phyloP scores from a whole-genome alignment of 1,140 invertebrate genomes.

The Leucophenga varia region DNA sequence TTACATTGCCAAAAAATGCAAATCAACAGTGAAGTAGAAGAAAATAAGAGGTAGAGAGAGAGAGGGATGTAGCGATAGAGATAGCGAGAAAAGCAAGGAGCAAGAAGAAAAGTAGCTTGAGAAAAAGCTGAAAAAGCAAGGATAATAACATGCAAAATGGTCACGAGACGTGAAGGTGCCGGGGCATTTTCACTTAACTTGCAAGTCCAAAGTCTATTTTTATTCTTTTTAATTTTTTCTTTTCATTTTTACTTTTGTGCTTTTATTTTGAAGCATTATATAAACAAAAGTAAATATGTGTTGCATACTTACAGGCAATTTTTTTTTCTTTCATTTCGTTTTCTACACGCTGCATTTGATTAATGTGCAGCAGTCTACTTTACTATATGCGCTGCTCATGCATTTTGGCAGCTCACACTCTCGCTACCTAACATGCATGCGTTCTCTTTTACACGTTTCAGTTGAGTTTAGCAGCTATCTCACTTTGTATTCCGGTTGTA shows the following conservation, averaged over 20 bases:
- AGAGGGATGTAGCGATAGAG: too few relatives aligned
- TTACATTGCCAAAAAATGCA: constrained; percentile 39
- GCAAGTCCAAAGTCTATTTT: neutral
- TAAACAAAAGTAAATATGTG: neutral
- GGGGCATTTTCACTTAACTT: constrained; percentile 18
- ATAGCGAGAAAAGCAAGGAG: neutral
- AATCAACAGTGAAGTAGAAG: constrained; percentile 5
- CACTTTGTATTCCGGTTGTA: too few relatives aligned
- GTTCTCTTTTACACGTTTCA: too few relatives aligned
- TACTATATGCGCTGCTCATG: too few relatives aligned
- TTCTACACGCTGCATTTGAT: neutral
- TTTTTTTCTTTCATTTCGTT: neutral
- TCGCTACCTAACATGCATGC: too few relatives aligned
- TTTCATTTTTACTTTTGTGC: neutral
- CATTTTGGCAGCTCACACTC: too few relatives aligned
- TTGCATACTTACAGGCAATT: neutral
- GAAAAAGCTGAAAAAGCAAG: neutral
- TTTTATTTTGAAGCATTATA: neutral
- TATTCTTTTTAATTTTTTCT: neutral
- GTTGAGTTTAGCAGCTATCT: too few relatives aligned
- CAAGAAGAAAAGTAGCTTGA: neutral
- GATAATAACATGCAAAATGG: neutral
- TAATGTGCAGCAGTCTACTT: too few relatives aligned
- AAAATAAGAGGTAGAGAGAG: constrained; percentile 11
- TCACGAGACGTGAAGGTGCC: constrained; percentile 1